Base-by-base conservation (phyloP, 2,113 vertebrate species). In the Neopipo cinnamomea region DNA sequence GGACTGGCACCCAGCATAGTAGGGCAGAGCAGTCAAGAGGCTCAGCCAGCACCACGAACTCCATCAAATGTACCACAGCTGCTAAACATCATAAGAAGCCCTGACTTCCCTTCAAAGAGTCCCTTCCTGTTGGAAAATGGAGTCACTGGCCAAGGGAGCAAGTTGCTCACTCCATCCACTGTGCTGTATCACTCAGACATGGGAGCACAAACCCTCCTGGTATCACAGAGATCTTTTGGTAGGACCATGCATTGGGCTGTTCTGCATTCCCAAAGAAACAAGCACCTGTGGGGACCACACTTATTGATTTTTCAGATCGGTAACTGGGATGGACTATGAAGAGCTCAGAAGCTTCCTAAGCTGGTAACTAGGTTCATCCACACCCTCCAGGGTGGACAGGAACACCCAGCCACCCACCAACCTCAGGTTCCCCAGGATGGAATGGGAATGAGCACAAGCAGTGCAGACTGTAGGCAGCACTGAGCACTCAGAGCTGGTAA, bases 261-360 rank as follows among this genome's bases (percentile, higher is more conserved):
- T 35, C 30, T 5, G 3, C 14, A 6, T 52, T 93, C 39, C 62
- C 52, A 79, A 92, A 72, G 52, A 22, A 83, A 9, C 11, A 75
- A 63, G 39, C 50, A 27, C 14, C 49, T 61, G 62, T 11, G 3
- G 39, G 23, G 2, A 63, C 14, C 11, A 35, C 47, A 63, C 0
- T 0, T 14, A 14, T 18, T 5, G 2, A 10, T 66, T 46, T 71
- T 58, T 90, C 74, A 52, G 28, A 16, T 22, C 0, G 0, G 10
- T 55, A 70, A 44, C 28, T 46, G 39, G n/a, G 23, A 30, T 17
- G 22, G 33, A 55, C 52, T 63, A 2, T 30, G 44, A 79, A 59
- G 17, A 83, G 19, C 39, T 65, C 49, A 79, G 39, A 63, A 75
- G 39, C 12, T 35, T 72, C 56, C 47, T 55, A 67, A 59, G 20